Percentiles rank a stretch among this genome's conserved stretches.
phyloP scores from a whole-genome alignment of 2,113 vertebrate genomes.

The Accipiter cooperii region DNA sequence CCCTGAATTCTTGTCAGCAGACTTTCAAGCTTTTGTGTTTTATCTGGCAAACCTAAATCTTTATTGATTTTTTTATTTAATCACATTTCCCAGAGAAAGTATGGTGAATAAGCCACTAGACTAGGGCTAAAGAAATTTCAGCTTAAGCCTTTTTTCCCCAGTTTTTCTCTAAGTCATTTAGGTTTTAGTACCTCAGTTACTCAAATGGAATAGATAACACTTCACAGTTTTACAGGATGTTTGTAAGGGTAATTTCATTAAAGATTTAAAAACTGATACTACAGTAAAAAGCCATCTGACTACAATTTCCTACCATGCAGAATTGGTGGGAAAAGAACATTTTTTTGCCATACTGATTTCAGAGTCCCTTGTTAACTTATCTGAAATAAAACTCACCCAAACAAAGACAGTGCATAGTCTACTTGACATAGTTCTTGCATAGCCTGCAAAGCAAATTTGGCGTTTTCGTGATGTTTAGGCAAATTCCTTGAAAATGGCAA shows the following conservation, averaged over 20 bases:
- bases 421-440: not conserved
- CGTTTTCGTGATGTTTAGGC: not conserved
- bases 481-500: not conserved
- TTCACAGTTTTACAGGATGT: slow-evolving; percentile 24
- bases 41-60: slow-evolving; percentile 54
- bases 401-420: not conserved
- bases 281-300: slow-evolving; percentile 40
- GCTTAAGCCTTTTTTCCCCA: not conserved
- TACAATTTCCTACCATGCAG: not conserved
- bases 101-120: slow-evolving; percentile 33
- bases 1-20: slow-evolving; percentile 39
- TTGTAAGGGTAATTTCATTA: slow-evolving; percentile 47
- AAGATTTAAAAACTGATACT: slow-evolving; percentile 33
- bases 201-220: slow-evolving; percentile 7
- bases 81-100: slow-evolving; percentile 51
- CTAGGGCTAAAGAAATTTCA: slow-evolving; percentile 27
- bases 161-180: slow-evolving; percentile 11
- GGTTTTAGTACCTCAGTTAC: slow-evolving; percentile 24
- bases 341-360: not conserved
- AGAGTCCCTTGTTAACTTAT: not conserved
- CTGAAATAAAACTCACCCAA: not conserved
- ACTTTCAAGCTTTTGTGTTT: slow-evolving; percentile 58
- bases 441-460: not conserved
- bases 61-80: slow-evolving; percentile 65
- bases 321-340: not conserved